Base-by-base conservation (phyloP, 1,140 invertebrate genomes). In the Pectinophora gossypiella region DNA sequence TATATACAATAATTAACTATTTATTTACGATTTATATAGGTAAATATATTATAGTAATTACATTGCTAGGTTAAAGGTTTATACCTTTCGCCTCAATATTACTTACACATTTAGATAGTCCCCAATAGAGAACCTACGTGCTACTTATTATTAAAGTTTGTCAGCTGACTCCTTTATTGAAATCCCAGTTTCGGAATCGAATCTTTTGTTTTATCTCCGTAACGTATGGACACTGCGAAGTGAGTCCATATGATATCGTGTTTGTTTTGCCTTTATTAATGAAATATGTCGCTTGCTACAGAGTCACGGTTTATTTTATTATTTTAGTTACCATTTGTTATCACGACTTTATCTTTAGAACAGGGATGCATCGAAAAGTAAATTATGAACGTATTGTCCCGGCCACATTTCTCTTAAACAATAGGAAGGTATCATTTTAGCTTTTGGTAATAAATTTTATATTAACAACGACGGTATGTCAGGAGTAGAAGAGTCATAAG, bases 311-410 rank as follows among this genome's bases (percentile, higher is more conserved):
- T 79, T 76, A 79, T 82, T 84, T 83, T 85, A 80, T 85, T 85
- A 85, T 85, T 85, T 86, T 83, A 83, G 77, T 83, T 83, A 82
- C 76, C 78, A 83, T 85, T 85, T 76, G 78, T 85, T 86, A 86
- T 86, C 83, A 86, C 80, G 82, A 86, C 78, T 86, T 84, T 86
- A 86, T 86, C 82, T 83, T 65, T 65, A 76, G 76, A 69, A 75
- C 68, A 74, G 72, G 71, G 77, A 77, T 76, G 73, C 70, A 71
- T 83, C 76, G 76, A 76, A 86, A 82, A 76, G 72, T 86, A 86
- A 86, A 82, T 86, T 86, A 86, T 84, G 78, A 75, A 72, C 54
- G 80, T 64, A 85, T 85, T 85, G 82, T 86, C 83, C 61, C 50
- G 67, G 63, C 76, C 72, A 68, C 59, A 80, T 74, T 73, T 77